Evolutionary conservation across 1,140 invertebrate species (phyloP).

Genomic region (Apolygus lucorum): DNA sequence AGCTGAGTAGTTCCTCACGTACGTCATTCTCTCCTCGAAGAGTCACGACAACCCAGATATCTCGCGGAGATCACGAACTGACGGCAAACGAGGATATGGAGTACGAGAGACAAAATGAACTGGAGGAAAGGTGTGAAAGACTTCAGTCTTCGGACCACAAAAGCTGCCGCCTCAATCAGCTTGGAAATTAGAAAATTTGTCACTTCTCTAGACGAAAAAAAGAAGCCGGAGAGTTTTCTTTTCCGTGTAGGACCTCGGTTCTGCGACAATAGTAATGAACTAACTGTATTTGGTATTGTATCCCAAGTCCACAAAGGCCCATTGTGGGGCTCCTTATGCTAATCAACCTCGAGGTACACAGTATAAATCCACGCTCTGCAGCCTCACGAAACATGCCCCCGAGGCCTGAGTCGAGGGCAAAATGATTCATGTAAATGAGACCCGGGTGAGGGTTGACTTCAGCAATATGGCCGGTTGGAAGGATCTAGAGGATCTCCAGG

Average conservation of each 20-base stretch:
- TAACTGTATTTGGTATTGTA: slow-evolving; percentile 15
- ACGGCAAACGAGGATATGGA: background rate
- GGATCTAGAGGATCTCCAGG: no score
- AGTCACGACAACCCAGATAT: background rate
- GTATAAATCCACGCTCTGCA: slow-evolving; percentile 19
- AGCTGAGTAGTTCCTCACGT: background rate
- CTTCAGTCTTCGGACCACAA: background rate
- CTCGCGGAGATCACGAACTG: background rate
- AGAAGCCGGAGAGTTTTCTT: background rate
- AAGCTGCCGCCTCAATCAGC: background rate
- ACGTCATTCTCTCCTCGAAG: background rate
- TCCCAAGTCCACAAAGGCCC: slow-evolving; percentile 4
- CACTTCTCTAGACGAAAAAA: background rate
- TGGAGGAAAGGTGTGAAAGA: background rate
- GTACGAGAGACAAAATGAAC: background rate
- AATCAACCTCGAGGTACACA: slow-evolving; percentile 4
- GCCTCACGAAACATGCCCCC: slow-evolving; percentile 22
- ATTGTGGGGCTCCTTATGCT: slow-evolving; percentile 22
- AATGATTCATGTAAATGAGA: slow-evolving; percentile 22
- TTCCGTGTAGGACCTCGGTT: background rate
- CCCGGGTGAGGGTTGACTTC: no score
- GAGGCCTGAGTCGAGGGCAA: background rate
- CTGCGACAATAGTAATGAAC: slow-evolving; percentile 3
- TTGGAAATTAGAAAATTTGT: slow-evolving; percentile 9
- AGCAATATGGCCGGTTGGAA: no score